Conservation (phyloP, 2,797 vertebrate species). For the Ataeniobius toweri region DNA sequence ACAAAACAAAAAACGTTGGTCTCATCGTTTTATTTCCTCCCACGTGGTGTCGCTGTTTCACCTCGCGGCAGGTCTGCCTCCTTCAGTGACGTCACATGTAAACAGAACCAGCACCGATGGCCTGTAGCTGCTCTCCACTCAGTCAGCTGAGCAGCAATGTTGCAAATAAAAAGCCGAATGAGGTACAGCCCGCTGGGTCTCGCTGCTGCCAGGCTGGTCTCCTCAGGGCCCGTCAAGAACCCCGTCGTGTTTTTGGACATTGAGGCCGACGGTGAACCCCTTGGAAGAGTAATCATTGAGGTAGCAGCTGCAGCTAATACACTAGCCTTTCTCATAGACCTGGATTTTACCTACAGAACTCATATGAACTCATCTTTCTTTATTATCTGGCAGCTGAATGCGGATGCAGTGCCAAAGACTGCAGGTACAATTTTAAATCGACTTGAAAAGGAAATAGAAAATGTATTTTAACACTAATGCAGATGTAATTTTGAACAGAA, state of each 20-base stretch:
- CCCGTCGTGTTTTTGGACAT: constrained; percentile 89
- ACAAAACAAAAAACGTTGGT: background rate
- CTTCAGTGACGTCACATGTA: constrained; percentile 7
- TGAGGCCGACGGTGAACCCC: constrained; percentile 84
- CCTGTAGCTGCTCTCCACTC: background rate
- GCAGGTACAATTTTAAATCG: constrained; percentile 79
- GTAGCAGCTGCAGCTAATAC: constrained; percentile 58
- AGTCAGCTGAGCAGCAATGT: constrained; percentile 56
- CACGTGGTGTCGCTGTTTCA: constrained; percentile 10
- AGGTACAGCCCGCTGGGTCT: constrained; percentile 70
- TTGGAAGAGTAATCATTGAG: constrained; percentile 89
- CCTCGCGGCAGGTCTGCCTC: background rate
- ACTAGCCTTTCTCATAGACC: constrained; percentile 13
- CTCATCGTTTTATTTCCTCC: background rate
- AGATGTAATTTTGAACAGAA: constrained; percentile 72
- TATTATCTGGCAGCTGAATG: constrained; percentile 83
- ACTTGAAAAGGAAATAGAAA: background rate
- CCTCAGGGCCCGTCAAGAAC: constrained; percentile 69
- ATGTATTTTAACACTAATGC: background rate
- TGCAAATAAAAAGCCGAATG: constrained; percentile 73
- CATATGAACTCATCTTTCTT: background rate
- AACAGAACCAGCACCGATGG: constrained; percentile 4
- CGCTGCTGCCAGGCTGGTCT: constrained; percentile 65
- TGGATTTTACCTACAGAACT: background rate
- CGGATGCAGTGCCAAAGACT: constrained; percentile 92